Base-by-base conservation (phyloP, 2,888 invertebrate species). In the Noctua pronuba region DNA sequence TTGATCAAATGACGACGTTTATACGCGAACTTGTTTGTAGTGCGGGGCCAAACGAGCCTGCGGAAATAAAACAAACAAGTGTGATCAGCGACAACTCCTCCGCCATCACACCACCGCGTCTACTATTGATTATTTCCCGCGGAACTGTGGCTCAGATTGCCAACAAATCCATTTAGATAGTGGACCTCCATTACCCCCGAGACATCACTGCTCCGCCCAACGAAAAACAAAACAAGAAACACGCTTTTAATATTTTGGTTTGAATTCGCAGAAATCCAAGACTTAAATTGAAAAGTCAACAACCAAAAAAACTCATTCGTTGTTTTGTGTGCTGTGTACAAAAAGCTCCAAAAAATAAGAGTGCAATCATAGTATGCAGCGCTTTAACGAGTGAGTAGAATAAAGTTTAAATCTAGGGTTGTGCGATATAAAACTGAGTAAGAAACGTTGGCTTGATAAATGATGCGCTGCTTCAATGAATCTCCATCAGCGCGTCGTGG, bases 41-140 rank as follows among this genome's bases (percentile, higher is more conserved):
- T 90, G 91, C 89, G 90, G 85, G 88, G 89, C 89, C 91, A 94
- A 95, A 95, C 93, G 94, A 93, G 93, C 91, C 86, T 86, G 89
- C 90, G 89, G 92, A 92, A 94, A 95, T 95, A 95, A 95, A 95
- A 95, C 94, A 95, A 95, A 96, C 95, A 96, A 96, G 92, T 95
- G 94, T 95, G 94, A 95, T 96, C 95, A 95, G 91, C 93, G 92
- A 91, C 93, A 94, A 92, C 91, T 93, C 90, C 85, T 89, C 90
- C 85, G 89, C 88, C 90, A 90, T 90, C 91, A 88, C 88, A 89
- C 87, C 88, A 85, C 77, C 77, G 83, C 75, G 73, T 82, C 80
- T 80, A 83, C 86, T 90, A 93, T 92, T 89, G 92, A 92, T 91
- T 92, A 89, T 87, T 89, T 86, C 79, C 83, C 83, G 75, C 73